These are phyloP conservation scores for Psittacula cyanocephala DNA, from an alignment of 2,113 vertebrate species.

Conservation along the genomic window DNA sequence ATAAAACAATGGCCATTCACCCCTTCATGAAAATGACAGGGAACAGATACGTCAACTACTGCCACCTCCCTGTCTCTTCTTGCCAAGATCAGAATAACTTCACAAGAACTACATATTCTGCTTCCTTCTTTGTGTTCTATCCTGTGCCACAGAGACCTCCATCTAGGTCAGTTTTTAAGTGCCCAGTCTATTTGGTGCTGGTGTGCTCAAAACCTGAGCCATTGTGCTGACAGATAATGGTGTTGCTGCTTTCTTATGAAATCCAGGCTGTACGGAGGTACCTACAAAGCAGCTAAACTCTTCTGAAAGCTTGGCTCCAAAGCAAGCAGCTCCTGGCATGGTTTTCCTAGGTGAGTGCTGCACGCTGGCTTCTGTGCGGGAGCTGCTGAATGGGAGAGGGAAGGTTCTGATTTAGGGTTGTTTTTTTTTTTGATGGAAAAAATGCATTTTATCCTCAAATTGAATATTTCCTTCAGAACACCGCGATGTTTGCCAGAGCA, in stretches of 20 bases:
- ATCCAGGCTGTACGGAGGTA: background rate
- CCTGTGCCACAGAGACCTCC: background rate
- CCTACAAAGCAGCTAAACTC: background rate
- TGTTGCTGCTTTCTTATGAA: background rate
- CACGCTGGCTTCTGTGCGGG: background rate
- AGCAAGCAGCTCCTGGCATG: background rate
- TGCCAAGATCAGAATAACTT: background rate
- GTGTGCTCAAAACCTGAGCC: background rate
- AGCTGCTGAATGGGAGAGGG: background rate
- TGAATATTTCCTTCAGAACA: slow-evolving; percentile 24
- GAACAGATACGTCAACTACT: background rate
- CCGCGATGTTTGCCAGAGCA: background rate
- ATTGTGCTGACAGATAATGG: background rate
- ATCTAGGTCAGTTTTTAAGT: background rate
- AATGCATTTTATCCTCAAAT: slow-evolving; percentile 16
- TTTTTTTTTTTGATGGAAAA: background rate
- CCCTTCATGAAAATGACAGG: background rate
- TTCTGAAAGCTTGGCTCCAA: background rate
- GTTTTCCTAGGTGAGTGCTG: background rate
- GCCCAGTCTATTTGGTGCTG: background rate
- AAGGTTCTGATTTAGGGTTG: background rate
- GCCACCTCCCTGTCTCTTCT: background rate
- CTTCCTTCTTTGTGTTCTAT: background rate
- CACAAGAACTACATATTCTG: background rate
- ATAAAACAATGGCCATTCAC: background rate